phyloP scores from a whole-genome alignment of 2,797 vertebrate species.

The Notamacropus eugenii region DNA sequence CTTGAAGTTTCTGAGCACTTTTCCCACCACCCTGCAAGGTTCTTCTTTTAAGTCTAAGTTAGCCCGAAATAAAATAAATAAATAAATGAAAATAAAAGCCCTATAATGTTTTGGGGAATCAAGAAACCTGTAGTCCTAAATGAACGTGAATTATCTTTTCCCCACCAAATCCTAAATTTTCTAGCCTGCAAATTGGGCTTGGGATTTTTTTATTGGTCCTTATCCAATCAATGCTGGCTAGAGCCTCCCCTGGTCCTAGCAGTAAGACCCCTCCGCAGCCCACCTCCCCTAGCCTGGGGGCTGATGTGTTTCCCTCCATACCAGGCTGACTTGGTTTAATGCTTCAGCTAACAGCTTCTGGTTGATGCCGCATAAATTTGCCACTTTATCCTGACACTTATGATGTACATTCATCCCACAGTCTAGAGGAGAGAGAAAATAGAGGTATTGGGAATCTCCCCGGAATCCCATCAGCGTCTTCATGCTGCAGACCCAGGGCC shows the following conservation, averaged over 20 bases:
- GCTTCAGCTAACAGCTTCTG: constrained; percentile 98
- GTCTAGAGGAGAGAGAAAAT: constrained; percentile 83
- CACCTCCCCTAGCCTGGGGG: neutral
- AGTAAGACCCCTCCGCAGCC: neutral
- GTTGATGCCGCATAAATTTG: constrained; percentile 98
- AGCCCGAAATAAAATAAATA: too few species aligned
- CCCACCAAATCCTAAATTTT: neutral
- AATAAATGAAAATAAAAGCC: neutral
- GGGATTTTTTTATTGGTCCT: neutral
- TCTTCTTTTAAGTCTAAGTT: neutral
- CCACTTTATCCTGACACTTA: constrained; percentile 95
- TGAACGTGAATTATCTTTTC: neutral
- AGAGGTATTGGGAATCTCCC: neutral
- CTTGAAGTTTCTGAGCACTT: neutral
- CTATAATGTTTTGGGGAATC: neutral
- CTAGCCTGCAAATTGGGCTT: neutral
- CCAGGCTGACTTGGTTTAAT: constrained; percentile 93
- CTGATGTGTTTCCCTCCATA: constrained; percentile 75
- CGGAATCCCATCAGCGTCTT: neutral
- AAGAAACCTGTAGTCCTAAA: neutral
- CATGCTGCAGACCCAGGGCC: neutral
- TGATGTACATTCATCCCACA: constrained; percentile 96
- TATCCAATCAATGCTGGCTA: neutral
- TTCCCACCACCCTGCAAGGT: neutral
- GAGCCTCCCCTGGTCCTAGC: neutral